These are phyloP conservation scores for Orthosia gothica DNA, from an alignment of 2,888 invertebrate species.

Conservation along the genomic window DNA sequence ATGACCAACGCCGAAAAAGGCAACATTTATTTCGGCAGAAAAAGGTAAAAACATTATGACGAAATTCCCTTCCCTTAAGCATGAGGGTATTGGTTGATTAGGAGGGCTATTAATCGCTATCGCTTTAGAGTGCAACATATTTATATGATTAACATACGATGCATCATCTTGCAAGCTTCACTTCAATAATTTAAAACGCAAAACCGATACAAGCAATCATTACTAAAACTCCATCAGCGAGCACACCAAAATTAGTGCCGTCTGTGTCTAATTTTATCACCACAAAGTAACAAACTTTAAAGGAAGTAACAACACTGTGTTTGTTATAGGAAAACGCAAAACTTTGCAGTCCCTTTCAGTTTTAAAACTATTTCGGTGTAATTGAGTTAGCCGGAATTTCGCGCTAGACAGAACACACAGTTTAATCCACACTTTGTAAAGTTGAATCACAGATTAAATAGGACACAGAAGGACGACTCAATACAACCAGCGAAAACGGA, in stretches of 20 bases:
- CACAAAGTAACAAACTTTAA: slow-evolving; percentile 15
- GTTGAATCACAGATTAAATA: slow-evolving; percentile 7
- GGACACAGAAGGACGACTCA: not conserved
- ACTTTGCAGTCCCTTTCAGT: slow-evolving; percentile 64
- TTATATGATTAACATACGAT: too few relatives aligned
- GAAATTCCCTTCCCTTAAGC: too few relatives aligned
- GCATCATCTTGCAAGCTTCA: too few relatives aligned
- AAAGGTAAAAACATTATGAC: too few relatives aligned
- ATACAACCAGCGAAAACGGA: not conserved
- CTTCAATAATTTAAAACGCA: too few relatives aligned
- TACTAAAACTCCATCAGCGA: slow-evolving; percentile 14
- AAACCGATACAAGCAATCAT: slow-evolving; percentile 22
- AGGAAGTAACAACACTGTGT: slow-evolving; percentile 28
- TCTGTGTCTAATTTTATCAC: slow-evolving; percentile 28
- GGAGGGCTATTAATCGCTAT: too few relatives aligned
- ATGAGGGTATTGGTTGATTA: too few relatives aligned
- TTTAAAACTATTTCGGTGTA: slow-evolving; percentile 74
- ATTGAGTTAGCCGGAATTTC: slow-evolving; percentile 70
- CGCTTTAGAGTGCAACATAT: too few relatives aligned
- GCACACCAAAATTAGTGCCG: slow-evolving; percentile 4
- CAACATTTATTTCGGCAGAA: too few relatives aligned
- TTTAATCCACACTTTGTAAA: slow-evolving; percentile 62
- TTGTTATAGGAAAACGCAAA: slow-evolving; percentile 33
- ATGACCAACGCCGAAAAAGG: too few relatives aligned
- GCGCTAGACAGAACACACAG: slow-evolving; percentile 54